phyloP scores from a whole-genome alignment of 2,888 invertebrate genomes.

The Pristionchus fissidentatus region DNA sequence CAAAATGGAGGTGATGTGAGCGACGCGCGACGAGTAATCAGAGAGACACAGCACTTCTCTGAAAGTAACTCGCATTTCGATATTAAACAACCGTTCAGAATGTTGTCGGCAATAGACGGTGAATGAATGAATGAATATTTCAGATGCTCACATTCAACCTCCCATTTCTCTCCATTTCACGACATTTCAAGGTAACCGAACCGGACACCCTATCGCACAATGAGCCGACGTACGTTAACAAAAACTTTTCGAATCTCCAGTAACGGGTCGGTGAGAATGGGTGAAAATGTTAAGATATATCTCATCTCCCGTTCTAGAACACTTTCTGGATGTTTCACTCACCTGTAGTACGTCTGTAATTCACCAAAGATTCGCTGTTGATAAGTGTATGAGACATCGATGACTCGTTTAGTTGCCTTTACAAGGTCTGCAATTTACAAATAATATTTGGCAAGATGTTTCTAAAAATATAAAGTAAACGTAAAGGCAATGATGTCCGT shows the following conservation, averaged over 20 bases:
- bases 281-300: neutral
- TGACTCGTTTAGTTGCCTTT: neutral
- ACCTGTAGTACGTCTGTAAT: conserved; percentile 40
- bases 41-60: conserved; percentile 18
- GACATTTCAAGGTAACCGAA: too few species aligned
- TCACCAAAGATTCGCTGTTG: conserved; percentile 27
- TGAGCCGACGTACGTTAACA: too few species aligned
- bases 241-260: neutral
- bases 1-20: conserved; percentile 21
- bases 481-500: too few species aligned
- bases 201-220: too few species aligned
- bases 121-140: too few species aligned
- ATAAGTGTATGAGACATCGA: neutral
- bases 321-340: neutral
- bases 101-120: too few species aligned
- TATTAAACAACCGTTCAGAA: too few species aligned
- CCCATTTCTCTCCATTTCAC: too few species aligned
- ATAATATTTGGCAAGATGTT: too few species aligned
- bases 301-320: neutral
- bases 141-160: too few species aligned
- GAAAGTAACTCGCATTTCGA: too few species aligned
- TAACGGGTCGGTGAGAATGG: neutral
- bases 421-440: conserved; percentile 7
- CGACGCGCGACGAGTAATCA: conserved; percentile 31
- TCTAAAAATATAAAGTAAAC: too few species aligned